Evolutionary conservation across 2,113 vertebrate genomes (phyloP), one percentile per base, ranked within the genome.

Genomic region (Pogona vitticeps): DNA sequence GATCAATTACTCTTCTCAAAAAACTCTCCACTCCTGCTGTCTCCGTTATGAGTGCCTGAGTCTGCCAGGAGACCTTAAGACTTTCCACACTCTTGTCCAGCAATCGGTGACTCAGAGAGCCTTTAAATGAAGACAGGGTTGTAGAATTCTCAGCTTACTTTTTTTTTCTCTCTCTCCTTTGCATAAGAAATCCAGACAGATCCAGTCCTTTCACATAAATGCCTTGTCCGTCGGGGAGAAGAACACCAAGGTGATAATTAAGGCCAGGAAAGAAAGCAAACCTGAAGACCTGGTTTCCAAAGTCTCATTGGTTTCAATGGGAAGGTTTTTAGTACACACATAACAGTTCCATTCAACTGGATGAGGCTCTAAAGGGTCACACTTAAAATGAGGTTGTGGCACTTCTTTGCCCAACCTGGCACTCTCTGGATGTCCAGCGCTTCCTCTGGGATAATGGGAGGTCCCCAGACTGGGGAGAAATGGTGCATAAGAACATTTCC

Each of bases 61-160:
- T 80, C 10, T 80, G 58, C 90, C 75, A 91, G 33, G 20, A 78
- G 86, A 76, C 1, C 82, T 87, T 90, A 88, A 94, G 91, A 93
- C 76, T 93, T 95, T 94, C 93, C 92, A 89, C 71, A n/a, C 15
- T 83, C 26, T 83, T 1, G 0, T 92, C 91, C 91, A 95, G 91
- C 86, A 93, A 89, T 65, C 88, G 82, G 61, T 92, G 92, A 93
- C 85, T 92, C 93, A 93, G n/a, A 52, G 5, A 83, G 63, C 6
- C 78, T 89, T 90, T 36, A 73, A 76, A 80, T 14, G 89, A 90
- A 83, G 80, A 88, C 46, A 5, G 77, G 67, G 67, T 28, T 17
- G 21, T 40, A 73, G 90, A 87, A 23, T 38, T 90, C 85, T 78
- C 10, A 15, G 26, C 28, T 31, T 68, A 10, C 18, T 80, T 91